Evolutionary conservation across 2,113 vertebrate species (phyloP).

Genomic region (Mastomys natalensis): DNA sequence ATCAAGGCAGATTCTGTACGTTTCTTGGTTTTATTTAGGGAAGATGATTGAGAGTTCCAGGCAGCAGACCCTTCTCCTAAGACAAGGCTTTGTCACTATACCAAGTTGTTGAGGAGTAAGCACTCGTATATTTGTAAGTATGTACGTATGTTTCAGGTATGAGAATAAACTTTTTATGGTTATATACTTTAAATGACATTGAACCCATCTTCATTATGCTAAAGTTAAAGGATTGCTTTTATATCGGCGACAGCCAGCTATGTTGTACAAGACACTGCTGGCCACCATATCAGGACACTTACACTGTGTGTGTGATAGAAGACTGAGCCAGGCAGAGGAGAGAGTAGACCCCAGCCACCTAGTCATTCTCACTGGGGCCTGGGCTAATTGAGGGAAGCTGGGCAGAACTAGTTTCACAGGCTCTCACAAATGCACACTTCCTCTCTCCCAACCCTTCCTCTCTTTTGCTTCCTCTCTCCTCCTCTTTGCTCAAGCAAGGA

Average conservation of each 20-base stretch:
- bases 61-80: conserved; percentile 2
- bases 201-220: not conserved
- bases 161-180: not conserved
- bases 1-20: not conserved
- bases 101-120: not conserved
- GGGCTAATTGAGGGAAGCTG: not conserved
- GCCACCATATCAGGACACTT: not conserved
- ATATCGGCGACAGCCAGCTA: not conserved
- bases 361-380: not conserved
- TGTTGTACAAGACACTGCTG: not conserved
- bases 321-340: not conserved
- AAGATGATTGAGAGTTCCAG: not conserved
- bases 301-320: not conserved
- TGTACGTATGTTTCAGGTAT: not conserved
- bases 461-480: not conserved
- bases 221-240: not conserved
- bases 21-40: conserved; percentile 10
- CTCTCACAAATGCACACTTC: not conserved
- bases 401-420: not conserved
- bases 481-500: not conserved
- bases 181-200: not conserved
- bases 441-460: not conserved
- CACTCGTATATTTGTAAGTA: not conserved
- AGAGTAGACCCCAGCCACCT: not conserved
- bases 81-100: not conserved